phyloP scores from a whole-genome alignment of 2,888 invertebrate species.

The Diaphora mendica region DNA sequence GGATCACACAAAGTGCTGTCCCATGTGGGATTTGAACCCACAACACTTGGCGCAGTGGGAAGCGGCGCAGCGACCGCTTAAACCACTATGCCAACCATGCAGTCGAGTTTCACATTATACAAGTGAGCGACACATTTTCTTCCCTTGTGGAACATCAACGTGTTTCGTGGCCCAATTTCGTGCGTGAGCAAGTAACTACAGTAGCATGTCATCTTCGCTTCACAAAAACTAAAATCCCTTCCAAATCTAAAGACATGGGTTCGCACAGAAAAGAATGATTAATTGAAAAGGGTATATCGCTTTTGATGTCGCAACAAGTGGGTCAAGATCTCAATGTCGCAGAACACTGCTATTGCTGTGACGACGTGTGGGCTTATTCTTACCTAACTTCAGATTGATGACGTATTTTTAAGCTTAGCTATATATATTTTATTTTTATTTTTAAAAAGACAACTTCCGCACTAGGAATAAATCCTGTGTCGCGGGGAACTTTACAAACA shows the following conservation, averaged over 20 bases:
- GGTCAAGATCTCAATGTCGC: slow-evolving; percentile 29
- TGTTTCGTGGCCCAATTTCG: slow-evolving; percentile 23
- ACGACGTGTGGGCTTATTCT: neutral
- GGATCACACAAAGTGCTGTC: no score
- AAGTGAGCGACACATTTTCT: no score
- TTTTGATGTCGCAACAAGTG: slow-evolving; percentile 41
- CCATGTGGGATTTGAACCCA: no score
- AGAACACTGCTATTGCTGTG: slow-evolving; percentile 18
- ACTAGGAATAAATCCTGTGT: no score
- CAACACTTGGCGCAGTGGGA: no score
- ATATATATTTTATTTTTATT: no score
- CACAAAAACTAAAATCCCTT: slow-evolving; percentile 25
- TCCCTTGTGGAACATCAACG: neutral
- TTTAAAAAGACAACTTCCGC: no score
- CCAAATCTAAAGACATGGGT: slow-evolving; percentile 28
- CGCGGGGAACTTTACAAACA: no score
- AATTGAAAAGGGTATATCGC: slow-evolving; percentile 22
- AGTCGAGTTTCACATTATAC: no score
- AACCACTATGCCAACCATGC: no score
- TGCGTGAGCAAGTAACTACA: slow-evolving; percentile 15
- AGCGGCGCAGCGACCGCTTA: no score
- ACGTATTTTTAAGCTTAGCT: neutral
- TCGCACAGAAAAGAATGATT: slow-evolving; percentile 30
- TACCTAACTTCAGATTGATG: neutral
- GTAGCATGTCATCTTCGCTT: slow-evolving; percentile 24